phyloP scores from a whole-genome alignment of 1,140 invertebrate genomes.

The Bombus soroeensis region DNA sequence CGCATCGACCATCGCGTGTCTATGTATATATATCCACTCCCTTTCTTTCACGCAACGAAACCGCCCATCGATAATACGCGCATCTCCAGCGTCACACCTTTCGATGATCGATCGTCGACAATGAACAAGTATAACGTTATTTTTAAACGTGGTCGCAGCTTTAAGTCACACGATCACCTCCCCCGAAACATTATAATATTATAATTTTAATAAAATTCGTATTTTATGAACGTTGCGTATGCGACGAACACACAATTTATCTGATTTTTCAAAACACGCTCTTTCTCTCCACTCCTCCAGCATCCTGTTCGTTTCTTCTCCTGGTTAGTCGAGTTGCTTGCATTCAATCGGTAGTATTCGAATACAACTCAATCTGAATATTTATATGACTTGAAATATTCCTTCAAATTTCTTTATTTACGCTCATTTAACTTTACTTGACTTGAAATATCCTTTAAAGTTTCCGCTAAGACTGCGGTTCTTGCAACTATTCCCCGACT shows the following conservation, averaged over 20 bases:
- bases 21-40: neutral
- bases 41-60: slow-evolving; percentile 6
- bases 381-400: no score
- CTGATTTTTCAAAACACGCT: neutral
- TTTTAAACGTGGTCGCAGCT: neutral
- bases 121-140: neutral
- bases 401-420: no score
- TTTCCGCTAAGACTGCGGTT: no score
- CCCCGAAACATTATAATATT: slow-evolving; percentile 3
- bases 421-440: no score
- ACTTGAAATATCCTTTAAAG: no score
- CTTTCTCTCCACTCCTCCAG: neutral
- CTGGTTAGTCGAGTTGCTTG: neutral
- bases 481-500: no score
- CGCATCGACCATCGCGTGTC: neutral
- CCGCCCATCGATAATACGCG: neutral
- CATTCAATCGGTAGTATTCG: neutral
- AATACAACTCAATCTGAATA: no score
- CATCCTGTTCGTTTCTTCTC: neutral
- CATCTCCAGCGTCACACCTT: neutral
- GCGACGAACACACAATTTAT: neutral
- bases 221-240: neutral
- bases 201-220: slow-evolving; percentile 32
- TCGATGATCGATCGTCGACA: neutral
- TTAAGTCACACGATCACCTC: neutral